Percentiles rank a stretch among this genome's conserved stretches.
Evolutionary conservation across 1,140 invertebrate genomes (phyloP).

Genomic region (Apolygus lucorum): DNA sequence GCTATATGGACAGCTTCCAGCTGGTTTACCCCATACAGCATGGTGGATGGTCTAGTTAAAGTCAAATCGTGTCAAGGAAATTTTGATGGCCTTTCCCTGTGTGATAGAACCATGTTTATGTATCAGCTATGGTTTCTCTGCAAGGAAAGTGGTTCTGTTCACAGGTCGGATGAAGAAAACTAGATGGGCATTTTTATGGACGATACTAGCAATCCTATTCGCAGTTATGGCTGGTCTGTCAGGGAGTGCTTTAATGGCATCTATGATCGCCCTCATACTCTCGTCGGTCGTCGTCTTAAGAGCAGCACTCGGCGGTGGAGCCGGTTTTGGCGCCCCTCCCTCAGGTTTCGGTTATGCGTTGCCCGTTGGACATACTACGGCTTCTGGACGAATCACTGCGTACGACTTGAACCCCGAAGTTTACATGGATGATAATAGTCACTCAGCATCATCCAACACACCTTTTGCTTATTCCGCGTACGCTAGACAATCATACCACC

Average conservation of each 20-base stretch:
- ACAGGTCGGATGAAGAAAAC: constrained; percentile 30
- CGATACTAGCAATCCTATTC: constrained; percentile 60
- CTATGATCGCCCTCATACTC: constrained; percentile 63
- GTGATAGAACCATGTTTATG: too few relatives aligned
- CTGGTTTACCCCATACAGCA: too few relatives aligned
- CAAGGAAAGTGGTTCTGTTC: too few relatives aligned
- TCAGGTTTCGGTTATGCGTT: not conserved
- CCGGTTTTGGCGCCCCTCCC: constrained; percentile 46
- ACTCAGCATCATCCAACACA: not conserved
- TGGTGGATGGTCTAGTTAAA: too few relatives aligned
- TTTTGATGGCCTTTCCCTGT: too few relatives aligned
- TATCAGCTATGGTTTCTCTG: too few relatives aligned
- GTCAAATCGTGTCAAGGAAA: too few relatives aligned
- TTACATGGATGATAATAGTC: not conserved
- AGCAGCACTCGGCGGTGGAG: constrained; percentile 46
- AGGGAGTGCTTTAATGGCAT: constrained; percentile 73
- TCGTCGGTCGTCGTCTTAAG: constrained; percentile 67
- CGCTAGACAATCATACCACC: not conserved
- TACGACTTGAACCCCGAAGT: not conserved
- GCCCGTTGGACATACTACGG: not conserved
- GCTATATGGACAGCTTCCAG: too few relatives aligned
- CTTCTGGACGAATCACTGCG: not conserved
- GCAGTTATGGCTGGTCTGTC: constrained; percentile 63
- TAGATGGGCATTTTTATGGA: constrained; percentile 48
- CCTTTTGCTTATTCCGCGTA: not conserved